Evolutionary conservation across 2,888 invertebrate species (phyloP), one percentile per base, ranked within the genome.

Genomic region (Chymomyza procnemis): DNA sequence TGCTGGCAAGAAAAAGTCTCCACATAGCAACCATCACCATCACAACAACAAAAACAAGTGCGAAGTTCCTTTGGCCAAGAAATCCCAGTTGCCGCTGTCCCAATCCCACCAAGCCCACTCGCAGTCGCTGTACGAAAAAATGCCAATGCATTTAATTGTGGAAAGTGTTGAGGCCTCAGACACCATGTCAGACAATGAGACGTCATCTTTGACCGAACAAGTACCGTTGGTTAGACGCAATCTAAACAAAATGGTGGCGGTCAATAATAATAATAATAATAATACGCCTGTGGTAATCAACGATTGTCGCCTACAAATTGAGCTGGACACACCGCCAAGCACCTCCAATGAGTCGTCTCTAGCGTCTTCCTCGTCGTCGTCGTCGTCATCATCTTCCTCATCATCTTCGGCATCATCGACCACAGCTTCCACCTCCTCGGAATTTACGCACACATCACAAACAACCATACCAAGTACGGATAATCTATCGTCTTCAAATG

Each of bases 251-350:
- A 87, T 87, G 56, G 85, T 82, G 22, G 67, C 85, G n/a, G n/a
- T n/a, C n/a, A n/a, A n/a, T n/a, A n/a, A n/a, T n/a, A n/a, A n/a
- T n/a, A n/a, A n/a, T 71, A 54, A 21, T 22, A 14, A 16, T 22
- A 21, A 12, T 30, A 18, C 4, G 8, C 57, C 57, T 16, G 21
- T 56, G 26, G 48, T 16, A 2, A n/a, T 50, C 18, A 54, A 54
- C 26, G 87, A 82, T 83, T 82, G 82, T 78, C 87, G 82, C 72
- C 87, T 85, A 55, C 85, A 85, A 78, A 87, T 87, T 66, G 82
- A 87, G 59, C 26, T 67, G 62, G 80, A 75, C 62, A 26, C 5
- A 5, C n/a, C 69, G 22, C 8, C 72, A 54, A 21, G 67, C 50
- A 30, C 76, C 22, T 26, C 46, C 50, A 58, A 52, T 61, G 34